Conservation (phyloP, 2,797 vertebrate genomes). For the Trichosurus vulpecula region DNA sequence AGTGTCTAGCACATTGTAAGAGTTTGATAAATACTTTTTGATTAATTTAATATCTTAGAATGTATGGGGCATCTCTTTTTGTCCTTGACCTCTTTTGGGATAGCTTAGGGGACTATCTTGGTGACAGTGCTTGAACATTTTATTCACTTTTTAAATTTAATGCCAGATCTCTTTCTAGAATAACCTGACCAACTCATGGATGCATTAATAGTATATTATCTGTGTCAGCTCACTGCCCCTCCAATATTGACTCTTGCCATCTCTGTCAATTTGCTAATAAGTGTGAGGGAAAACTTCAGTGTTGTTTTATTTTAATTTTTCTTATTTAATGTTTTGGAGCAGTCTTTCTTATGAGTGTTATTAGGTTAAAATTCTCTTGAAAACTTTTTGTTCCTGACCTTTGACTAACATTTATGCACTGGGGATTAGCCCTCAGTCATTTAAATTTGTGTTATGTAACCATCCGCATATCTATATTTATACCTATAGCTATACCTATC, state of each 20-base stretch:
- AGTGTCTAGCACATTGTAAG: neutral
- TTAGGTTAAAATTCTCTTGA: neutral
- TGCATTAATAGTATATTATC: neutral
- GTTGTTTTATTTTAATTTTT: neutral
- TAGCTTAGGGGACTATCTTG: neutral
- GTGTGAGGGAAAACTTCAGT: neutral
- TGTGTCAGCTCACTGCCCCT: neutral
- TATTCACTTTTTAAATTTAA: neutral
- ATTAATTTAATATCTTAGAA: neutral
- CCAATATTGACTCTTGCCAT: neutral
- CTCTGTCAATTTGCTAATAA: neutral
- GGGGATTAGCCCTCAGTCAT: neutral
- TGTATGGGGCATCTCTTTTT: neutral
- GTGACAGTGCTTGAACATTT: neutral
- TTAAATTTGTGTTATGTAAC: neutral
- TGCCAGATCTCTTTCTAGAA: neutral
- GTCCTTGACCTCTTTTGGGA: neutral
- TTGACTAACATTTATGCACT: neutral
- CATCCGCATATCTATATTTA: neutral
- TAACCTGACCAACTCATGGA: neutral
- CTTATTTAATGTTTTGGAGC: neutral
- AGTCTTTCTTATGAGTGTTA: neutral
- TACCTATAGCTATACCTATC: neutral
- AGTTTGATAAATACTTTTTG: neutral
- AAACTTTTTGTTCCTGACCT: neutral